Base-by-base conservation (phyloP, 37 sponge, comb jelly and placozoan species). In the Diacarnus erythraeanus region DNA sequence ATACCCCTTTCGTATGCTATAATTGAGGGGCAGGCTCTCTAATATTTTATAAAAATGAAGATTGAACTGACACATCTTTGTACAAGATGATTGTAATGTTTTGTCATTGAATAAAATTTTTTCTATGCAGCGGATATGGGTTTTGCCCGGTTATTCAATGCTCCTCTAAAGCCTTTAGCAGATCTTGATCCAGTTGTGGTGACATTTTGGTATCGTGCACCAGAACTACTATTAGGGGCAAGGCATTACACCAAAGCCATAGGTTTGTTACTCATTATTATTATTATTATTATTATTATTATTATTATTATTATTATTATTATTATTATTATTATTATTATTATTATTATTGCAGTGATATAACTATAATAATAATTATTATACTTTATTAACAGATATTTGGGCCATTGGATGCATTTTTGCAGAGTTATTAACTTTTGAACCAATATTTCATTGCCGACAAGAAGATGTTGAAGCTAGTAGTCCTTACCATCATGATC, bases 381-480 rank as follows among this genome's bases (percentile, higher is more conserved):
- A 21, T 42, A 8, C 69, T 20, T 2, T 72, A 3, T 40, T 9
- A 5, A 2, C 61, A 94, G 97, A 97, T 80, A 95, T 95, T 31
- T 97, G 98, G 98, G 98, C 98, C 5, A 97, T 95, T 58, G 98
- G 98, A 0, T 97, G 98, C 64, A 97, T 97, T 33, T 97, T 97
- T 90, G 96, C 98, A 18, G 98, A 97, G 79, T 78, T 97, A 57
- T 74, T 95, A 36, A 97, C 98, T 35, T 90, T 88, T 84, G 98
- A 97, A 74, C 98, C 98, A 23, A 97, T 97, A 39, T 97, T 97
- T 80, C 94, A 95, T 64, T 97, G 98, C 74, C 90, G 96, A 57
- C 98, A 97, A 65, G 98, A 97, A 64, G 98, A 97, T 38, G 90
- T 97, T 34, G 97, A 97, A 78, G 88, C 98, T 21, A 95, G 80